Evolutionary conservation across 2,888 invertebrate genomes (phyloP).

Genomic region (Stramonita haemastoma): DNA sequence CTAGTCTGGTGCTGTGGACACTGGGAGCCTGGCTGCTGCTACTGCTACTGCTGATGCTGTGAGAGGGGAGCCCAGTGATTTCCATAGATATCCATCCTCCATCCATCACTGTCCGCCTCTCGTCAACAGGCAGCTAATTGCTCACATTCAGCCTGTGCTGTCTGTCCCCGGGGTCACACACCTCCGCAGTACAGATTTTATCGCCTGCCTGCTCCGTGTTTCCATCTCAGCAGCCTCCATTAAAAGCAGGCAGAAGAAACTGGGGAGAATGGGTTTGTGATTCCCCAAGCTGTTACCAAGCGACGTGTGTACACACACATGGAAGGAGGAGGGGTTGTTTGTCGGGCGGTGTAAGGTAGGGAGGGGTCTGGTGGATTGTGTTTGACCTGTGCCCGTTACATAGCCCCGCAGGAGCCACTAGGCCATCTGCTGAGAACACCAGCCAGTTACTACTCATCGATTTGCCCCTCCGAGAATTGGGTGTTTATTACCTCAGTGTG

Average conservation of each 20-base stretch:
- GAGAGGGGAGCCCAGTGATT: background rate
- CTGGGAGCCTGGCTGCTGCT: background rate
- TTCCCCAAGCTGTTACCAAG: conserved; percentile 26
- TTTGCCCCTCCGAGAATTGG: background rate
- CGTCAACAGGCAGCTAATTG: background rate
- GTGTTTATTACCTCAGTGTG: background rate
- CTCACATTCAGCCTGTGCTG: background rate
- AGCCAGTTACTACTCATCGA: background rate
- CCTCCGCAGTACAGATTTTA: background rate
- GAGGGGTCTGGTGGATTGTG: background rate
- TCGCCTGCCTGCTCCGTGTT: background rate
- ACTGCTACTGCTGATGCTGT: background rate
- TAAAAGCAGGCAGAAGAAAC: background rate
- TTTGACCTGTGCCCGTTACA: background rate
- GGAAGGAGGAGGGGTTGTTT: background rate
- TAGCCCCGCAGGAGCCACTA: background rate
- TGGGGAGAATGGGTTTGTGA: background rate
- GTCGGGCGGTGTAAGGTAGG: background rate
- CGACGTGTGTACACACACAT: conserved; percentile 1
- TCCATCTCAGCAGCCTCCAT: background rate
- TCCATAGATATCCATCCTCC: background rate
- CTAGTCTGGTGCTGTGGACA: background rate
- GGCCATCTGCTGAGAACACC: conserved; percentile 2
- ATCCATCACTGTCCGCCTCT: background rate
- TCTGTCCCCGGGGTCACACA: background rate